Base-by-base conservation (phyloP, 2,888 invertebrate genomes). In the Drosophila mayaguana region DNA sequence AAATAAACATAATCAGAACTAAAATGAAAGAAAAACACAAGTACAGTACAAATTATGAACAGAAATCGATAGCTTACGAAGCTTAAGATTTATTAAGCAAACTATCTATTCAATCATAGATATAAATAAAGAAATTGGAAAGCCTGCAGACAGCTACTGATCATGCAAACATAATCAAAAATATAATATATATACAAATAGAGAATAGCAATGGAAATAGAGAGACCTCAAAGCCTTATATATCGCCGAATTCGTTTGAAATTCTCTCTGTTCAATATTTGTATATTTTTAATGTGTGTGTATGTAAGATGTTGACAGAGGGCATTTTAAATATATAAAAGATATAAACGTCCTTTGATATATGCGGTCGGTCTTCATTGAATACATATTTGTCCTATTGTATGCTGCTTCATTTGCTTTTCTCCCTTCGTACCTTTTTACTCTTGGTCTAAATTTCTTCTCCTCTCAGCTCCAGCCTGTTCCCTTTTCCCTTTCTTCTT, bases 1-100 rank as follows among this genome's bases (percentile, higher is more conserved):
- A 76, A 77, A 75, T 63, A 67, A 9, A 80, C 72, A 79, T 43
- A 65, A 73, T 72, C 34, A 53, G 67, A 53, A 45, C 8, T 18
- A 20, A 32, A 6, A 20, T 0, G 20, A 32, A 59, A 18, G n/a
- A 36, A 43, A 22, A 20, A 48, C 20, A 40, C 25, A 42, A 25
- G 34, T 45, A 43, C n/a, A 36, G 16, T 20, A 62, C 2, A 34
- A 43, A 36, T 36, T 28, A 34, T 20, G 32, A 45, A 40, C n/a
- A 20, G 2, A 42, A 53, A 6, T 55, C 7, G 11, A 42, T 12
- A 40, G n/a, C 12, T n/a, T 5, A 16, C 12, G 6, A 16, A 32
- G n/a, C 6, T 28, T 0, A 48, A n/a, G 14, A 16, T 36, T 12
- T 25, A 3, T 14, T 6, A 12, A 12, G 20, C 2, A 50, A 20